These are phyloP conservation scores for Mythimna albipuncta DNA, from an alignment of 2,888 invertebrate genomes.

Conservation along the genomic window DNA sequence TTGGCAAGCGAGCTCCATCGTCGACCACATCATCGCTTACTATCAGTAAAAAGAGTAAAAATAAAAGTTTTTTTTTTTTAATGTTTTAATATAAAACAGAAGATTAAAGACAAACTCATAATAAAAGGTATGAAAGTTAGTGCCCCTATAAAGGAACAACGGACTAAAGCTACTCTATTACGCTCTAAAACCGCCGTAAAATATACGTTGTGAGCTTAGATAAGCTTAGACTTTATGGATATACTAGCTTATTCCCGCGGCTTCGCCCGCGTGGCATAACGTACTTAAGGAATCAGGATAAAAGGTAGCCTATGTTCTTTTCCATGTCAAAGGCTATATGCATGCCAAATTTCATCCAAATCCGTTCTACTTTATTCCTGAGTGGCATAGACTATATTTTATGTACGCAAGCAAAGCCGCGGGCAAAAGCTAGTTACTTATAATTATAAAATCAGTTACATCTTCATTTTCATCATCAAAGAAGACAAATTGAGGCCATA, in stretches of 20 bases:
- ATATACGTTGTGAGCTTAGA: constrained; percentile 30
- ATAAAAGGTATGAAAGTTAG: constrained; percentile 50
- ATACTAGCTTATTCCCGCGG: no score
- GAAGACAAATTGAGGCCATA: background rate
- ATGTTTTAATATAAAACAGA: background rate
- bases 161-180: constrained; percentile 50
- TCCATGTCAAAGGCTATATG: no score
- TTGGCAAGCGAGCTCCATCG: no score
- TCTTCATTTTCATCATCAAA: background rate
- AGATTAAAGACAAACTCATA: constrained; percentile 25
- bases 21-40: no score
- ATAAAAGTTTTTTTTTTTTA: background rate
- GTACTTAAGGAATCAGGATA: no score
- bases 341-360: no score
- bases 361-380: no score
- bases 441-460: background rate
- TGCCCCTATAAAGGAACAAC: constrained; percentile 43
- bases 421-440: background rate
- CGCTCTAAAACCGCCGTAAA: constrained; percentile 58
- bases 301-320: no score
- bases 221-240: background rate
- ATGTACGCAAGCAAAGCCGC: no score
- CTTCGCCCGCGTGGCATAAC: no score
- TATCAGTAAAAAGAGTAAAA: no score
- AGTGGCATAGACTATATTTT: no score